These are phyloP conservation scores for Deilephila elpenor DNA, from an alignment of 2,888 invertebrate genomes.

Conservation along the genomic window DNA sequence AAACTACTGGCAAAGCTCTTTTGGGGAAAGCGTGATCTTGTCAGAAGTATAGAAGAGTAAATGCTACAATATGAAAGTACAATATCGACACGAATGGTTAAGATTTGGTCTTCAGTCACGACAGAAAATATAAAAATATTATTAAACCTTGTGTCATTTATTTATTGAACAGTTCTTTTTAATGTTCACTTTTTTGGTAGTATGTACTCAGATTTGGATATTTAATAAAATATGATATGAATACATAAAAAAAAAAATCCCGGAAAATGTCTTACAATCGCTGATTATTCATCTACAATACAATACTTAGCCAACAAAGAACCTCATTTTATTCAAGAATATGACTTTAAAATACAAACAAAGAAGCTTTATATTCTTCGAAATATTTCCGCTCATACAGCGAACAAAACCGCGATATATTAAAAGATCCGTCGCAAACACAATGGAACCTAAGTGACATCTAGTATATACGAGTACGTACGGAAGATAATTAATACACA, in stretches of 20 bases:
- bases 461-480: neutral
- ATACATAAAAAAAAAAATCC: too few species aligned
- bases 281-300: neutral
- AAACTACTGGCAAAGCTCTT: constrained; percentile 19
- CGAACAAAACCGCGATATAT: neutral
- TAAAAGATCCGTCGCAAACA: neutral
- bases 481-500: neutral
- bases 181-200: too few species aligned
- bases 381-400: neutral
- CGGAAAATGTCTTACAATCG: too few species aligned
- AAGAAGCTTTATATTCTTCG: neutral
- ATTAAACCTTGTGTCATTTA: too few species aligned
- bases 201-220: too few species aligned
- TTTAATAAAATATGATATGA: too few species aligned
- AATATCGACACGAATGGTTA: too few species aligned
- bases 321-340: neutral
- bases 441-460: neutral
- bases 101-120: neutral
- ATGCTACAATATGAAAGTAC: too few species aligned
- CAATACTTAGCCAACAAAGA: neutral
- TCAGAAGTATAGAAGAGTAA: too few species aligned
- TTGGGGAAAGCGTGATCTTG: neutral
- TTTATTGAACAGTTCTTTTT: too few species aligned
- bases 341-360: neutral
- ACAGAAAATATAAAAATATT: neutral